Evolutionary conservation across 92 coral and sea anemone species (phyloP), one percentile per base, ranked within the genome.

Genomic region (Bergia sp.): DNA sequence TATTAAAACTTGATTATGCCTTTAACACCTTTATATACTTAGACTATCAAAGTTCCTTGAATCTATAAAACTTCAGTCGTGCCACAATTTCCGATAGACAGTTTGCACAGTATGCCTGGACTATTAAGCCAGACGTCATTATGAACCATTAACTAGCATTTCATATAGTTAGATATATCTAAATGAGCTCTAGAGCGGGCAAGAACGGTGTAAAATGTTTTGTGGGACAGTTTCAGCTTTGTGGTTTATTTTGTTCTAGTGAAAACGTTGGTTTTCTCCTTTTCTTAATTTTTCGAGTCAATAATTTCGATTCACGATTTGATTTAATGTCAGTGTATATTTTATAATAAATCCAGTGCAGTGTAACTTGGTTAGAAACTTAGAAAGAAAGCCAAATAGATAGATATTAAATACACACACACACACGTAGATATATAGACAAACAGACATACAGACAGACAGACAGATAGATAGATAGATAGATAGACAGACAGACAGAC

Each of bases 61-160:
- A 7, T 61, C 12, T 0, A 20, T 4, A 61, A 5, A 2, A 61
- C 29, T 4, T 61, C 3, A 8, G 2, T 53, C 10, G n/a, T 61
- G 23, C 20, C 69, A 61, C 20, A 61, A 0, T 61, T 61, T 61
- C 69, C 18, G 5, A 61, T 23, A 61, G 69, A 61, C 18, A 61
- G 69, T 61, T 61, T 61, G 21, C n/a, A 74, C 3, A 36, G 20
- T 11, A 41, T 41, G 8, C 7, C 39, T 29, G 29, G 29, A 29
- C 37, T 18, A 6, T 77, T 77, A 20, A 16, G 18, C 58, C 21
- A 44, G n/a, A 77, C 57, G 58, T 77, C 50, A 77, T 77, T 77
- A 77, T 23, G 37, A 77, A 77, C 40, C 79, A 77, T 77, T 77
- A 77, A 77, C 37, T 74, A 47, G 6, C 57, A 38, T 37, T 47